Conservation (phyloP, 2,888 invertebrate genomes). For the Lasioglossum lativentre region DNA sequence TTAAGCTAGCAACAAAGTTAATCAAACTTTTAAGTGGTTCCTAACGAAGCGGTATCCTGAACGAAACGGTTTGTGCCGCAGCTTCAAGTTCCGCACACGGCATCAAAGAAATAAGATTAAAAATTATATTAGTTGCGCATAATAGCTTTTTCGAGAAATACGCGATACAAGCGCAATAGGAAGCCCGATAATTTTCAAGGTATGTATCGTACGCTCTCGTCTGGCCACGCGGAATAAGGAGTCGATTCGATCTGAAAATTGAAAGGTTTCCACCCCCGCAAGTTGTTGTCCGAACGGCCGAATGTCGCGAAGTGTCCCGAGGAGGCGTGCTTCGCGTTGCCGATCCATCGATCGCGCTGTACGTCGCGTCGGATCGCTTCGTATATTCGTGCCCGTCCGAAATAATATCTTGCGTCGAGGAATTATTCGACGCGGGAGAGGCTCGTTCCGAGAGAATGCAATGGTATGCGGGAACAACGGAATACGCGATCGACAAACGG, state of each 20-base stretch:
- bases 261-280: not conserved
- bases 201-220: too few species aligned
- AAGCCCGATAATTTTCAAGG: too few species aligned
- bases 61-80: not conserved
- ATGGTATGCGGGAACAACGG: not conserved
- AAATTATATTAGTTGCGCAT: too few species aligned
- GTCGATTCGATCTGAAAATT: not conserved
- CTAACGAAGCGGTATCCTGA: not conserved
- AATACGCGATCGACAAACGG: not conserved
- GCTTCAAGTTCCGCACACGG: not conserved
- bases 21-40: not conserved
- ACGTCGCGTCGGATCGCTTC: not conserved
- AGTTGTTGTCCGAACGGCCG: not conserved
- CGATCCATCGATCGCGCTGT: not conserved
- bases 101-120: too few species aligned
- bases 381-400: not conserved
- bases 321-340: not conserved
- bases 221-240: not conserved
- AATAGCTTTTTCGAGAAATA: too few species aligned
- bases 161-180: too few species aligned
- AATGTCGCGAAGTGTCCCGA: not conserved
- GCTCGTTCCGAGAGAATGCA: not conserved
- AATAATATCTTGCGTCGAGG: not conserved
- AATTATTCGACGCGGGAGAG: slow-evolving; percentile 22
- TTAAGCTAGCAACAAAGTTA: not conserved